Evolutionary conservation across 1,140 invertebrate species (phyloP).

Genomic region (Trinorchestia longiramus): DNA sequence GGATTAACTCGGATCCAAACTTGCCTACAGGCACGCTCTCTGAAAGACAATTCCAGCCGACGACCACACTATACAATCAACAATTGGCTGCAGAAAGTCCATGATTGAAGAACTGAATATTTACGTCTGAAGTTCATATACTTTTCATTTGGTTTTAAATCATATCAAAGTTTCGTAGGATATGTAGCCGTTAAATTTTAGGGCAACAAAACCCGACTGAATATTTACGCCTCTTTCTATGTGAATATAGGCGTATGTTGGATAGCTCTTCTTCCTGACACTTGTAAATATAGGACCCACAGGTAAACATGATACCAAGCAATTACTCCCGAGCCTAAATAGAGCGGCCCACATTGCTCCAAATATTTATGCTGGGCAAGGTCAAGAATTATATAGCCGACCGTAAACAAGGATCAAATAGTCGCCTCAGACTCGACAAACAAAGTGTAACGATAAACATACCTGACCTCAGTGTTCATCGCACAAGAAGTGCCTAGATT

Average conservation of each 20-base stretch:
- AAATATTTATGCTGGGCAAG: not conserved
- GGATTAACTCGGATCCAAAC: no score
- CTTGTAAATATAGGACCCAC: not conserved
- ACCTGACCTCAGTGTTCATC: not conserved
- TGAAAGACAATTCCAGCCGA: no score
- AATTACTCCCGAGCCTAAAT: not conserved
- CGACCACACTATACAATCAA: no score
- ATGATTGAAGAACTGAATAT: no score
- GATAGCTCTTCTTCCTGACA: not conserved
- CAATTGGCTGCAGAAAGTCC: no score
- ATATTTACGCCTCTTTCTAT: not conserved
- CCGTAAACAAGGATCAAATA: not conserved
- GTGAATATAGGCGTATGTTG: not conserved
- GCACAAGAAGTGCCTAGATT: not conserved
- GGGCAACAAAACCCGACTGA: not conserved
- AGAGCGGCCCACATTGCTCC: not conserved
- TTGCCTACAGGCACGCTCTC: no score
- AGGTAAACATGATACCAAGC: not conserved
- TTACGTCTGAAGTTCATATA: not conserved
- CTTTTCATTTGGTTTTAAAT: not conserved
- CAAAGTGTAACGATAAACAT: not conserved
- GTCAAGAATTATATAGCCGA: not conserved
- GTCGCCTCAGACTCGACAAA: not conserved
- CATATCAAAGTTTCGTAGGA: not conserved
- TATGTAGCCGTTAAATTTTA: not conserved